Percentiles rank a stretch among this genome's conserved stretches.
phyloP scores from a whole-genome alignment of 2,113 vertebrate genomes.

The Brachyistius frenatus region DNA sequence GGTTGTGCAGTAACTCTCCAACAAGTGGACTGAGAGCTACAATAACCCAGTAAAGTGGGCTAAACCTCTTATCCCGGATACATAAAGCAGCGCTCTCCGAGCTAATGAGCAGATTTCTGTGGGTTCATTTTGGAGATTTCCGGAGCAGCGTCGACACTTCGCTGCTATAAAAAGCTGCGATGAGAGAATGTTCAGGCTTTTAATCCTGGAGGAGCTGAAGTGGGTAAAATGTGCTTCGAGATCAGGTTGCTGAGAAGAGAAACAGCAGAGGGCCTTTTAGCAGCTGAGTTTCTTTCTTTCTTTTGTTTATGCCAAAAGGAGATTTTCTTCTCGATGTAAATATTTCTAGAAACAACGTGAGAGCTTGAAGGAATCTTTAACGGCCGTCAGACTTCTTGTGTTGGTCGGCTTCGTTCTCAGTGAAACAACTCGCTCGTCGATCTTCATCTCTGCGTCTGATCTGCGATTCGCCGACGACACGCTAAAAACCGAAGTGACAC shows the following conservation, averaged over 20 bases:
- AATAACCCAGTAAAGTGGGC: slow-evolving; percentile 15
- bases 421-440: no score
- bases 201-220: slow-evolving; percentile 20
- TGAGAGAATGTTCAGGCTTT: not conserved
- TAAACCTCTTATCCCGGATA: slow-evolving; percentile 38
- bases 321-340: no score
- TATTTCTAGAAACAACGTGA: no score
- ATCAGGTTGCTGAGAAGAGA: no score
- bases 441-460: not conserved
- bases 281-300: no score
- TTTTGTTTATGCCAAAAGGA: no score
- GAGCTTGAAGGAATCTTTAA: not conserved
- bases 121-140: slow-evolving; percentile 43
- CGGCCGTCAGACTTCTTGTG: not conserved
- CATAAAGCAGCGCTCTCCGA: slow-evolving; percentile 31
- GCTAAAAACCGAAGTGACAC: no score
- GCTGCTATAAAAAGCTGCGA: slow-evolving; percentile 7
- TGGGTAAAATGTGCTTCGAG: slow-evolving; percentile 1
- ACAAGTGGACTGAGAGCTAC: slow-evolving; percentile 36
- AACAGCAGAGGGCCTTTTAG: no score
- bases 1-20: not conserved
- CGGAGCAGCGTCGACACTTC: not conserved
- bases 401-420: not conserved
- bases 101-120: slow-evolving; percentile 54
- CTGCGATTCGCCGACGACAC: no score